A percentile compares a stretch with the other conserved stretches of the same genome.
These are phyloP conservation scores for Pseudocheirus occidentalis DNA, from an alignment of 2,797 vertebrate species.

Conservation along the genomic window DNA sequence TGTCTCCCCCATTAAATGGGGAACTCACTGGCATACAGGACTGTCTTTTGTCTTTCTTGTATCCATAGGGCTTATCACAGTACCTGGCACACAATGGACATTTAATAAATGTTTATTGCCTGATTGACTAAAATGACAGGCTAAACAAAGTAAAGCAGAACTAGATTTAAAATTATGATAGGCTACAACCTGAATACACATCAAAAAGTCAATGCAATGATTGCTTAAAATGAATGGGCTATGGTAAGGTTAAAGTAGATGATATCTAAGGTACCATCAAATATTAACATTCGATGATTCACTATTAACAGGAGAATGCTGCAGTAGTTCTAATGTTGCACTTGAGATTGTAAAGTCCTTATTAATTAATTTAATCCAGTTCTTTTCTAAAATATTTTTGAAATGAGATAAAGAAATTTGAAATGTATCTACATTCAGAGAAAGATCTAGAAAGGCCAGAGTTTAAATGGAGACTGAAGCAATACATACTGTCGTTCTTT, in stretches of 20 bases:
- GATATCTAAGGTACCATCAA: neutral
- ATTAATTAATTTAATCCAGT: neutral
- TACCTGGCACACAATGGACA: too few relatives aligned
- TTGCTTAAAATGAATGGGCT: conserved; percentile 65
- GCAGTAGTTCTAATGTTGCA: neutral
- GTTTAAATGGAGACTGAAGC: too few relatives aligned
- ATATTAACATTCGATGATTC: neutral
- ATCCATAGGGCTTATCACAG: too few relatives aligned
- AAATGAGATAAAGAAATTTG: conserved; percentile 29
- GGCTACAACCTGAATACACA: conserved; percentile 45
- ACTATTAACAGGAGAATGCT: neutral
- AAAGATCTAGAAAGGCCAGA: too few relatives aligned
- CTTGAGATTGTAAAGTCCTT: neutral
- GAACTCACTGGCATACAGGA: neutral
- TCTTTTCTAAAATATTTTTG: conserved; percentile 8
- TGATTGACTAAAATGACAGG: neutral
- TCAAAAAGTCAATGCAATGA: conserved; percentile 51
- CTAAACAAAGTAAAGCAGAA: neutral
- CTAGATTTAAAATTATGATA: neutral
- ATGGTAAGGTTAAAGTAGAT: neutral
- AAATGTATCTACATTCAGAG: too few relatives aligned
- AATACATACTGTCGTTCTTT: too few relatives aligned
- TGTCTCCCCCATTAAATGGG: neutral
- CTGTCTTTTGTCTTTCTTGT: neutral
- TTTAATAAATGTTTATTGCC: too few relatives aligned